These are phyloP conservation scores for Nyleta sp. DNA, from an alignment of 2,888 invertebrate genomes.

Conservation along the genomic window DNA sequence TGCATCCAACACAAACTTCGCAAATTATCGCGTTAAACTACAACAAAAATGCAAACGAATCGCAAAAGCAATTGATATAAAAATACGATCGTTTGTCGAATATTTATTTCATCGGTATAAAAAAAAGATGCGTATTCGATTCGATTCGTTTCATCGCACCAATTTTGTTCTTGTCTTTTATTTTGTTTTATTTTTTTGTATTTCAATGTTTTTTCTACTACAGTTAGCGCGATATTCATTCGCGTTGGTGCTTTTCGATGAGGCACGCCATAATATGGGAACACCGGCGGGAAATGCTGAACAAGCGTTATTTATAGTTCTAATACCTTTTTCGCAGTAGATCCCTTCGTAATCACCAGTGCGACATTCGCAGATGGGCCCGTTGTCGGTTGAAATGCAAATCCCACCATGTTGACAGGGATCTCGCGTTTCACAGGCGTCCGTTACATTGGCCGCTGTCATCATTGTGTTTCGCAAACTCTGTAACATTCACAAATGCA, in stretches of 20 bases:
- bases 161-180: slow-evolving; percentile 29
- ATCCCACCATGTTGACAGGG: slow-evolving; percentile 98
- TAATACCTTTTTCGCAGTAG: slow-evolving; percentile 95
- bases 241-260: slow-evolving; percentile 42
- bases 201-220: slow-evolving; percentile 11
- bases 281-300: slow-evolving; percentile 37
- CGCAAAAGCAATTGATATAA: slow-evolving; percentile 28
- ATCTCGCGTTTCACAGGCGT: slow-evolving; percentile 93
- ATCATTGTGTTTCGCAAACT: slow-evolving; percentile 80
- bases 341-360: slow-evolving; percentile 96
- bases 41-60: slow-evolving; percentile 37
- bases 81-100: slow-evolving; percentile 28
- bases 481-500: slow-evolving; percentile 75
- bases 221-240: slow-evolving; percentile 45
- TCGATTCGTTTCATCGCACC: slow-evolving; percentile 32
- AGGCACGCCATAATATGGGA: slow-evolving; percentile 53
- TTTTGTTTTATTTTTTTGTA: not conserved
- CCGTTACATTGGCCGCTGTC: slow-evolving; percentile 87
- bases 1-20: slow-evolving; percentile 23
- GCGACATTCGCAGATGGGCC: slow-evolving; percentile 97
- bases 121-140: slow-evolving; percentile 31
- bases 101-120: slow-evolving; percentile 18
- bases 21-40: slow-evolving; percentile 34
- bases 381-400: slow-evolving; percentile 97
- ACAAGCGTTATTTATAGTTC: slow-evolving; percentile 57